phyloP scores from a whole-genome alignment of 1,140 invertebrate species.

The Platorchestia sp. region DNA sequence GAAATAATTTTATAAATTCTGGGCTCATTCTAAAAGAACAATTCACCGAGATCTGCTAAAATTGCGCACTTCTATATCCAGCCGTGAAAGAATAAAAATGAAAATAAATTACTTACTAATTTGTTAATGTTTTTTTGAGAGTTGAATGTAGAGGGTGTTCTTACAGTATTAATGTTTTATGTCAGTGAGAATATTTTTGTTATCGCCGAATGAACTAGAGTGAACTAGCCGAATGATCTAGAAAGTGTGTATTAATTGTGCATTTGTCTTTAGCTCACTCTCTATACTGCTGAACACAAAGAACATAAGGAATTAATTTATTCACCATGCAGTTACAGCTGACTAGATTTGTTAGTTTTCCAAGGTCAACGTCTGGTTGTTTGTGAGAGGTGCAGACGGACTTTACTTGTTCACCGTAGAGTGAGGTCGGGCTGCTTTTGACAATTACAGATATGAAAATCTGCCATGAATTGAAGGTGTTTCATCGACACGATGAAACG shows the following conservation, averaged over 20 bases:
- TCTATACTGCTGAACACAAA: too few relatives aligned
- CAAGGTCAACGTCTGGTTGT: background rate
- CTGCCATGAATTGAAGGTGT: background rate
- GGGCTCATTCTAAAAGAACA: background rate
- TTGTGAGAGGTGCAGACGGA: background rate
- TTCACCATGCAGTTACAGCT: background rate
- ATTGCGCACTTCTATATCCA: background rate
- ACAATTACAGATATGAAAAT: background rate
- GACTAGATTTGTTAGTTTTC: background rate
- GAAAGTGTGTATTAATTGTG: too few relatives aligned
- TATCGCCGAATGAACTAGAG: too few relatives aligned
- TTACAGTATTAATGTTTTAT: background rate
- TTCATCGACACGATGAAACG: background rate
- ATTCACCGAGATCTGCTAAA: background rate
- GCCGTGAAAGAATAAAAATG: background rate
- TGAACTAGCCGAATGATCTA: too few relatives aligned
- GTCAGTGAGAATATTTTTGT: too few relatives aligned
- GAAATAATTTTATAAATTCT: background rate
- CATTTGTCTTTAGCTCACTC: too few relatives aligned
- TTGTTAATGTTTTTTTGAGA: background rate
- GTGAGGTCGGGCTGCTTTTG: background rate
- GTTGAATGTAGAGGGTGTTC: background rate
- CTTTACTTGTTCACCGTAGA: too few relatives aligned
- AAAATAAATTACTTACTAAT: background rate
- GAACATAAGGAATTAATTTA: background rate